Evolutionary conservation across 2,797 vertebrate genomes (phyloP).

Genomic region (Sardinella longiceps): DNA sequence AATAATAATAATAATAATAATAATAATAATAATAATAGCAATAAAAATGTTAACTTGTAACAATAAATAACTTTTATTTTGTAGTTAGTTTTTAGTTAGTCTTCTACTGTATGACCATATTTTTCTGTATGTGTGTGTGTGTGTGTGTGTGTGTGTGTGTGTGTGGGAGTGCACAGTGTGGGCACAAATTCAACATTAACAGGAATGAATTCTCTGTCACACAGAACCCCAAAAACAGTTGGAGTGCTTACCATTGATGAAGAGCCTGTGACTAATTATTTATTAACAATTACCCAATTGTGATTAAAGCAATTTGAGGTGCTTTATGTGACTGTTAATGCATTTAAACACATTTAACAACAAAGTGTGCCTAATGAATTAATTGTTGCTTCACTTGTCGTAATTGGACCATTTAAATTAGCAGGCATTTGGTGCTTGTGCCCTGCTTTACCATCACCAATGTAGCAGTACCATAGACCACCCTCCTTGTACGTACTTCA

Average conservation of each 20-base stretch:
- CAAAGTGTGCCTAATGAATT: slow-evolving; percentile 57
- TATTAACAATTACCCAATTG: slow-evolving; percentile 41
- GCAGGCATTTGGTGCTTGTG: slow-evolving; percentile 49
- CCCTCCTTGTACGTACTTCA: slow-evolving; percentile 21
- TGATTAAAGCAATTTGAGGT: slow-evolving; percentile 42
- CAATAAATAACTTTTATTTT: no score
- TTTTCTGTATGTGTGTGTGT: not conserved
- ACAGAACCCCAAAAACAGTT: not conserved
- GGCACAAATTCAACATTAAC: no score
- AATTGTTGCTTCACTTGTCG: slow-evolving; percentile 60
- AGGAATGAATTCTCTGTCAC: not conserved
- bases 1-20: no score
- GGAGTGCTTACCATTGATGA: not conserved
- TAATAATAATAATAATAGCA: no score
- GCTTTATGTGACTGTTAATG: slow-evolving; percentile 21
- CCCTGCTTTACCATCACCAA: slow-evolving; percentile 40
- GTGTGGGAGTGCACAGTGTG: no score
- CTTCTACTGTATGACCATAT: no score
- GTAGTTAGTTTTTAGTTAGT: no score
- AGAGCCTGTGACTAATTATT: slow-evolving; percentile 24
- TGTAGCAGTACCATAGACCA: slow-evolving; percentile 7
- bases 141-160: no score
- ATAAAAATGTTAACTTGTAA: no score
- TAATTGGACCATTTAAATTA: slow-evolving; percentile 55
- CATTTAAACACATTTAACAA: slow-evolving; percentile 34